A percentile compares a stretch with the other conserved stretches of the same genome.
phyloP scores from a whole-genome alignment of 2,888 invertebrate genomes.

The Salticus scenicus region DNA sequence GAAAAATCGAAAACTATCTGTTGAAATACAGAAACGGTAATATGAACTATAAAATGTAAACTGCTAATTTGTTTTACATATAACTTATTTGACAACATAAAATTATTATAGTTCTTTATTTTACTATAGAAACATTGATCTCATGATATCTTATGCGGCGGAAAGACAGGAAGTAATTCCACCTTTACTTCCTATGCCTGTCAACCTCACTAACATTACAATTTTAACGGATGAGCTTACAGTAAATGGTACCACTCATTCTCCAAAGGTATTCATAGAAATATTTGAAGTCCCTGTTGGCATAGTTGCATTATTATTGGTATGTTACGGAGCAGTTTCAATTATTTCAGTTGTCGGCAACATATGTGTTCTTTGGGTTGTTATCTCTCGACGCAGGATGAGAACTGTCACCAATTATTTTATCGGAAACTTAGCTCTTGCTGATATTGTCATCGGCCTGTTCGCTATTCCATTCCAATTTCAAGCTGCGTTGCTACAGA shows the following conservation, averaged over 20 bases:
- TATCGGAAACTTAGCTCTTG: conserved; percentile 34
- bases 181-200: neutral
- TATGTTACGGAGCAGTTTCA: conserved; percentile 88
- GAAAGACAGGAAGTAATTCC: neutral
- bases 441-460: conserved; percentile 77
- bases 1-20: too few species aligned
- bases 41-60: too few species aligned
- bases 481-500: conserved; percentile 89
- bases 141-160: neutral
- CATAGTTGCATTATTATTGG: conserved; percentile 84
- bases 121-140: too few species aligned
- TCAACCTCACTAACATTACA: neutral
- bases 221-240: neutral
- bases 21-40: too few species aligned
- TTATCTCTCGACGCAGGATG: conserved; percentile 85
- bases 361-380: conserved; percentile 89
- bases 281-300: conserved; percentile 85
- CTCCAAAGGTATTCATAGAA: conserved; percentile 10
- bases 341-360: conserved; percentile 88
- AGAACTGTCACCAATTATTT: conserved; percentile 79
- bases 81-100: too few species aligned
- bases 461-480: conserved; percentile 92
- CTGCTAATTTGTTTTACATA: too few species aligned
- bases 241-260: neutral
- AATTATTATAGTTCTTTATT: too few species aligned